These are phyloP conservation scores for Polietes domitor DNA, from an alignment of 2,888 invertebrate species.

Conservation along the genomic window DNA sequence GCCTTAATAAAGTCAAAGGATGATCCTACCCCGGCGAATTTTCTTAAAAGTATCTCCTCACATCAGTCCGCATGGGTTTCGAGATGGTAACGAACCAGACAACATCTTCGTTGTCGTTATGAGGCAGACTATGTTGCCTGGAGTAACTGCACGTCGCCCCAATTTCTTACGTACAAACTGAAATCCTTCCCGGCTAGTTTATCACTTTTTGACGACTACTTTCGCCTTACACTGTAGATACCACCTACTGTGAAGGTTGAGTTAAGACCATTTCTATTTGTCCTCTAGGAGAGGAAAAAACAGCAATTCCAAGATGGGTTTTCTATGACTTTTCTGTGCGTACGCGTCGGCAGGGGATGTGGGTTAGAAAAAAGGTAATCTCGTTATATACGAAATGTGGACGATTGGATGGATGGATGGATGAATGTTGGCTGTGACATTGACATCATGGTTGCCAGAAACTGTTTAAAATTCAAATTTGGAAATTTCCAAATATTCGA, in stretches of 20 bases:
- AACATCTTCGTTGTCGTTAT: too few relatives aligned
- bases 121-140: too few relatives aligned
- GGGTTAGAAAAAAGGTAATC: slow-evolving; percentile 40
- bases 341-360: background rate
- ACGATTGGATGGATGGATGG: slow-evolving; percentile 6
- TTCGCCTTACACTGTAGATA: background rate
- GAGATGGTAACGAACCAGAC: too few relatives aligned
- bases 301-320: slow-evolving; percentile 52
- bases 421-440: slow-evolving; percentile 34
- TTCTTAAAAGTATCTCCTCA: too few relatives aligned
- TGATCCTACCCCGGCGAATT: too few relatives aligned
- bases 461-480: slow-evolving; percentile 56
- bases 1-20: too few relatives aligned
- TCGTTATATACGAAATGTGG: slow-evolving; percentile 20
- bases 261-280: slow-evolving; percentile 35
- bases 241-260: background rate
- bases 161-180: too few relatives aligned
- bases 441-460: slow-evolving; percentile 36
- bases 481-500: slow-evolving; percentile 46
- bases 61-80: too few relatives aligned
- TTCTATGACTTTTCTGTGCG: slow-evolving; percentile 21
- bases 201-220: background rate
- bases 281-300: slow-evolving; percentile 42
- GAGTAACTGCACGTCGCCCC: too few relatives aligned
- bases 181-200: too few relatives aligned